Percentiles rank a stretch among this genome's conserved stretches.
Conservation (phyloP, 2,113 vertebrate genomes). For the Sander lucioperca region DNA sequence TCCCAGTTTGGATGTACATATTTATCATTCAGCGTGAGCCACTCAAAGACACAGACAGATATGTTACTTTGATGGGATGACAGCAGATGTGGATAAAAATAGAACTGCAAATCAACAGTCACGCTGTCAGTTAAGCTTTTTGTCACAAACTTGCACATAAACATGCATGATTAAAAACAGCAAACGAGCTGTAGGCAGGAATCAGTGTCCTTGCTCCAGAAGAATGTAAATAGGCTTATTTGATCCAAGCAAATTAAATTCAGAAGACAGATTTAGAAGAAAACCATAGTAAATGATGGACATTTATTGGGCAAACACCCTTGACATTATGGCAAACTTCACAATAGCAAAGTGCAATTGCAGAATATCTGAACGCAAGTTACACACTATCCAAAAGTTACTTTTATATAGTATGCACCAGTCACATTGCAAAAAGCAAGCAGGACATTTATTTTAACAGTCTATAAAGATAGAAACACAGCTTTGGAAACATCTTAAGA, state of each 20-base stretch:
- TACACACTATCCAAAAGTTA: not conserved
- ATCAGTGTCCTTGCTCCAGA: conserved; percentile 53
- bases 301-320: conserved; percentile 19
- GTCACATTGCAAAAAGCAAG: not conserved
- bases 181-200: conserved; percentile 65
- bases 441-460: not conserved
- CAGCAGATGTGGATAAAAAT: conserved; percentile 64
- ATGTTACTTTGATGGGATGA: conserved; percentile 77
- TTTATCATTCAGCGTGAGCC: conserved; percentile 79
- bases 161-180: conserved; percentile 76
- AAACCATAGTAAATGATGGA: conserved; percentile 42
- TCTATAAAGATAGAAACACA: conserved; percentile 1
- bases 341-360: not conserved
- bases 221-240: conserved; percentile 58
- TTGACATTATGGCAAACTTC: conserved; percentile 14
- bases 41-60: conserved; percentile 74
- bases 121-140: conserved; percentile 76
- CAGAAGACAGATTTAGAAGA: conserved; percentile 26
- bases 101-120: conserved; percentile 76
- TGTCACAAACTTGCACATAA: conserved; percentile 77
- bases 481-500: conserved; percentile 8
- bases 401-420: not conserved
- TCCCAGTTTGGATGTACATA: conserved; percentile 75
- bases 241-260: conserved; percentile 41
- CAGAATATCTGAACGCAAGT: not conserved